Conservation (phyloP, 2,888 invertebrate genomes). For the Metalampra italica region DNA sequence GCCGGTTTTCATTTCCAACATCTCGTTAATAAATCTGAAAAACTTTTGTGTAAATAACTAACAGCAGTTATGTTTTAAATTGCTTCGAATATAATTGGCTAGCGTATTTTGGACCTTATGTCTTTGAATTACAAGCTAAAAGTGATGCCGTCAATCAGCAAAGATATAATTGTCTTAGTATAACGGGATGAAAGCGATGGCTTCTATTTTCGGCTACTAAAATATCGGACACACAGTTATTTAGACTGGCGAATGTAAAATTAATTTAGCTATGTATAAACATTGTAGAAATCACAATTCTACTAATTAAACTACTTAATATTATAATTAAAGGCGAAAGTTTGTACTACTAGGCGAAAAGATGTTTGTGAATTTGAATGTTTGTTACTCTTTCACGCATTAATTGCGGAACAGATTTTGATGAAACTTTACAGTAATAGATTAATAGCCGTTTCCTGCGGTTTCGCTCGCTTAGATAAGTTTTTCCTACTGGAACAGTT, state of each 20-base stretch:
- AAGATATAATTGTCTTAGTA: slow-evolving; percentile 59
- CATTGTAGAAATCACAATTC: too few species aligned
- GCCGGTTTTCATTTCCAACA: not conserved
- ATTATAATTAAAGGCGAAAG: too few species aligned
- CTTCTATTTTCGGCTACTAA: slow-evolving; percentile 52
- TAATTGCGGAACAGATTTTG: too few species aligned
- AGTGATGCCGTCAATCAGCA: slow-evolving; percentile 59
- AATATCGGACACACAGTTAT: slow-evolving; percentile 31
- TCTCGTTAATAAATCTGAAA: slow-evolving; percentile 1
- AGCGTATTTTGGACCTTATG: slow-evolving; percentile 46
- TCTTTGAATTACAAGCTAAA: slow-evolving; percentile 44
- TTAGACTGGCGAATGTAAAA: not conserved
- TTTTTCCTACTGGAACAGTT: too few species aligned
- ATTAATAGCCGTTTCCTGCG: too few species aligned
- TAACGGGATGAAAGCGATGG: slow-evolving; percentile 72
- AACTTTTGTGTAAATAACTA: not conserved
- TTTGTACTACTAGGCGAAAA: too few species aligned
- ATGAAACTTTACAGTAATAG: too few species aligned
- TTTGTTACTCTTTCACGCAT: too few species aligned
- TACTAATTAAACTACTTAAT: too few species aligned
- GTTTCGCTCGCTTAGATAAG: too few species aligned
- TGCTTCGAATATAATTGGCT: slow-evolving; percentile 1
- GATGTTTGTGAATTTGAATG: too few species aligned
- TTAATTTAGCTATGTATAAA: too few species aligned
- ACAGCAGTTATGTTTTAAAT: slow-evolving; percentile 2